phyloP scores from a whole-genome alignment of 2,113 vertebrate genomes.

The Dolichotis patagonum region DNA sequence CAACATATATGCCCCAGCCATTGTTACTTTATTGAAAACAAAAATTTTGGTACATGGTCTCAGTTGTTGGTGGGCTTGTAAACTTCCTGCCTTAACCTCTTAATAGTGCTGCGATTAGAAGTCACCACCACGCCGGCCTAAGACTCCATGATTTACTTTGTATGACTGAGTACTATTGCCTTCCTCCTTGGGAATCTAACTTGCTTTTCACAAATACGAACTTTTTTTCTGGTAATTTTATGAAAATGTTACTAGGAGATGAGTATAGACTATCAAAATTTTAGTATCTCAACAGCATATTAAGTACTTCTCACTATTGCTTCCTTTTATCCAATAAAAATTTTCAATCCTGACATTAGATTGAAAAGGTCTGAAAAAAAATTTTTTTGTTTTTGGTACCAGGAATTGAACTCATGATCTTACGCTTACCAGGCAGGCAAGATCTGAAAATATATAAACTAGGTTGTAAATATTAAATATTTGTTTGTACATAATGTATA shows the following conservation, averaged over 20 bases:
- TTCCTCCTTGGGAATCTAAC: background rate
- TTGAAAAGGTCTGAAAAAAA: background rate
- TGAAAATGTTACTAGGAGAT: slow-evolving; percentile 9
- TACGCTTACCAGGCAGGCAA: background rate
- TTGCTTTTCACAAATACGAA: slow-evolving; percentile 20
- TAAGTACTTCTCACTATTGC: background rate
- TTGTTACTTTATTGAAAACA: background rate
- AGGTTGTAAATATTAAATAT: background rate
- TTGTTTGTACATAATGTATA: background rate
- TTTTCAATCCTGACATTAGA: background rate
- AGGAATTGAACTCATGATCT: no score
- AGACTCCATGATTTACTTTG: background rate
- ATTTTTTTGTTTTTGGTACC: no score
- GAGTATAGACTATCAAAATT: background rate
- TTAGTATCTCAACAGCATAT: slow-evolving; percentile 11
- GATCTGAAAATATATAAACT: background rate
- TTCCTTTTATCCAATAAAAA: background rate
- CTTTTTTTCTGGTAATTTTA: background rate
- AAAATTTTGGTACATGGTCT: background rate
- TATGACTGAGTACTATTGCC: background rate
- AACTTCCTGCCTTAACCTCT: background rate
- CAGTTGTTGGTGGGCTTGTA: background rate
- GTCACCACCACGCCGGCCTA: background rate
- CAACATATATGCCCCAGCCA: background rate
- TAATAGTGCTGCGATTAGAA: background rate